Conservation (phyloP, 37 sponge, comb jelly and placozoan genomes). For the Aphrocallistes beatrix region DNA sequence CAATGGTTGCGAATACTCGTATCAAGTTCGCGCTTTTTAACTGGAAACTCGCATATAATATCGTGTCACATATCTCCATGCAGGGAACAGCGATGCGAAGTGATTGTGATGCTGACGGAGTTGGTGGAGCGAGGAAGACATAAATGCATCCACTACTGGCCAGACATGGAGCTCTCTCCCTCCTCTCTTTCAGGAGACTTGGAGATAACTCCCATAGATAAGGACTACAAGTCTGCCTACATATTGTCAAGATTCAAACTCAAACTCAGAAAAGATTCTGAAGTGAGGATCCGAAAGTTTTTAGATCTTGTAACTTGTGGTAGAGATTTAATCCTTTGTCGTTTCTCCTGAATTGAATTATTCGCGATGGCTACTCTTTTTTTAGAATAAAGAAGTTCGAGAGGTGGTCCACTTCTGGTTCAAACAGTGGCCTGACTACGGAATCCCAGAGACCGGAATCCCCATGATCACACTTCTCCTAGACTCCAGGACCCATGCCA, state of each 20-base stretch:
- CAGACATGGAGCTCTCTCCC: slow-evolving; percentile 30
- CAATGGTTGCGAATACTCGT: too few relatives aligned
- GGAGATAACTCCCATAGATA: background rate
- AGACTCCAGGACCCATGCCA: slow-evolving; percentile 14
- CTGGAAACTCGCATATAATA: too few relatives aligned
- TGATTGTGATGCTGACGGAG: slow-evolving; percentile 61
- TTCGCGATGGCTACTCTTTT: too few relatives aligned
- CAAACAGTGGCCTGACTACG: slow-evolving; percentile 82
- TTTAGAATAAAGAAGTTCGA: slow-evolving; percentile 51
- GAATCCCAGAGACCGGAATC: slow-evolving; percentile 42
- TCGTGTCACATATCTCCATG: too few relatives aligned
- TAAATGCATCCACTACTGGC: slow-evolving; percentile 81
- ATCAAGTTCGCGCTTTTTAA: too few relatives aligned
- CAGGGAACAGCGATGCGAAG: slow-evolving; percentile 38
- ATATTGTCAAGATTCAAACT: background rate
- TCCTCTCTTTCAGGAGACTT: background rate
- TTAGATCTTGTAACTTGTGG: too few relatives aligned
- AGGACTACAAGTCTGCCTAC: background rate
- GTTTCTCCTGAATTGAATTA: background rate
- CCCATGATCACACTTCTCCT: slow-evolving; percentile 45
- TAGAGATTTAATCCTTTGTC: background rate
- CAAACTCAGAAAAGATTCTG: background rate
- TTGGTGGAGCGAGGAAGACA: slow-evolving; percentile 48
- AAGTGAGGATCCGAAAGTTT: too few relatives aligned
- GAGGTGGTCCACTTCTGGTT: slow-evolving; percentile 76